Evolutionary conservation across 2,797 vertebrate genomes (phyloP), one percentile per base, ranked within the genome.

Genomic region (Diplodus puntazzo): DNA sequence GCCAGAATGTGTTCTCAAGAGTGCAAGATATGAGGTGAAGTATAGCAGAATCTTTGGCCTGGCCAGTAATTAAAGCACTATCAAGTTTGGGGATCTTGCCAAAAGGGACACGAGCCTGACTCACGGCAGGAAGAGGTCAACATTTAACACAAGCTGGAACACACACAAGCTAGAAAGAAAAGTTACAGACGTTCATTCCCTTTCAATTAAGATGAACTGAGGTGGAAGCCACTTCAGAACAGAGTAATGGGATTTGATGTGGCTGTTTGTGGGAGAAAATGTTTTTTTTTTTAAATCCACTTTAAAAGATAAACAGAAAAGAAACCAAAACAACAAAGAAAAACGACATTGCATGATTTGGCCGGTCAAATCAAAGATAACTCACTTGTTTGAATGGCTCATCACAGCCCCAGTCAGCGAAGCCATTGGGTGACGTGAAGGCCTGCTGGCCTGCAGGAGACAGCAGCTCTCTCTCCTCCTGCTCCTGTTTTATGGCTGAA

Each of bases 371-470:
- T 53, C 1, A 21, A 50, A 53, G 21, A n/a, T 6, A 48, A 89
- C 96, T 92, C 88, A 98, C 97, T 94, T 96, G 96, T 87, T 96
- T 97, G 43, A 96, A 92, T 11, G 96, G 94, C 67, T 98, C 97
- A 0, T 98, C 97, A 66, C 94, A 92, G 79, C 92, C 91, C 97
- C 98, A 98, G 88, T 92, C 94, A 0, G 91, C 82, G 18, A 96
- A 95, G 62, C 94, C 95, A 2, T 95, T 94, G 0, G 95, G 80
- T 0, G 95, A 94, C 0, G 85, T 71, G 9, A 95, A 87, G n/a
- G 93, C 80, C 0, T 91, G 94, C 1, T 89, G 94, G 69, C 91
- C 94, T 48, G 73, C 83, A 3, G 92, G 93, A 77, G 94, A 94
- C 20, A 25, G 27, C 42, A 86, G 88, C 78, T 91, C 96, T 93